These are phyloP conservation scores for Andrena marginata DNA, from an alignment of 2,888 invertebrate species.

Conservation along the genomic window DNA sequence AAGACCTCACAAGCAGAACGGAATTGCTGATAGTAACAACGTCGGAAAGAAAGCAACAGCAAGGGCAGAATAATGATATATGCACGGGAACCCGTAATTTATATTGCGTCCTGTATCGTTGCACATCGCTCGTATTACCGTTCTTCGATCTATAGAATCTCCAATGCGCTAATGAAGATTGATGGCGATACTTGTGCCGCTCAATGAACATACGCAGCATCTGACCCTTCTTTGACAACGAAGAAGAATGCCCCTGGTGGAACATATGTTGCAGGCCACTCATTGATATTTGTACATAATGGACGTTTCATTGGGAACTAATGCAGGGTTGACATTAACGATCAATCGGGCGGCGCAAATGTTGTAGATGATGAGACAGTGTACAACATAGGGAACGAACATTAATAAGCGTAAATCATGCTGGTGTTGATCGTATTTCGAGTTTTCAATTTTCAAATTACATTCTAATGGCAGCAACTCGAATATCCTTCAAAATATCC, in stretches of 20 bases:
- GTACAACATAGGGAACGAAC: not conserved
- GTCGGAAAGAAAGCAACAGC: conserved; percentile 12
- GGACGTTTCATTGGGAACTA: conserved; percentile 24
- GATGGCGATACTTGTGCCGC: conserved; percentile 32
- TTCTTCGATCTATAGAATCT: conserved; percentile 51
- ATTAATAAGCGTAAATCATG: not conserved
- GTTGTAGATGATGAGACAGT: not conserved
- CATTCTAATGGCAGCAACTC: too few relatives aligned
- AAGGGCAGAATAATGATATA: conserved; percentile 40
- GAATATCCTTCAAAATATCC: not conserved
- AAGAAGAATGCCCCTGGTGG: conserved; percentile 1
- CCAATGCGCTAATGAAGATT: conserved; percentile 46
- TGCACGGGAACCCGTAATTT: conserved; percentile 38
- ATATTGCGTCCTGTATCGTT: conserved; percentile 44
- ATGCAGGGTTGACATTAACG: not conserved
- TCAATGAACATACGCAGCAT: conserved; percentile 17
- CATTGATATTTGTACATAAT: conserved; percentile 1
- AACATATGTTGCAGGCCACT: conserved; percentile 3
- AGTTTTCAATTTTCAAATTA: too few relatives aligned
- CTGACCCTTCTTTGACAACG: conserved; percentile 23
- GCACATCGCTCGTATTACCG: conserved; percentile 35
- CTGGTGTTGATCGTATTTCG: not conserved
- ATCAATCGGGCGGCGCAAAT: not conserved
- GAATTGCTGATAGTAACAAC: not conserved
- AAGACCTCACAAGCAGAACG: conserved; percentile 31